Conservation (phyloP, 1,140 invertebrate genomes). For the Pseudobourletiella spinata region DNA sequence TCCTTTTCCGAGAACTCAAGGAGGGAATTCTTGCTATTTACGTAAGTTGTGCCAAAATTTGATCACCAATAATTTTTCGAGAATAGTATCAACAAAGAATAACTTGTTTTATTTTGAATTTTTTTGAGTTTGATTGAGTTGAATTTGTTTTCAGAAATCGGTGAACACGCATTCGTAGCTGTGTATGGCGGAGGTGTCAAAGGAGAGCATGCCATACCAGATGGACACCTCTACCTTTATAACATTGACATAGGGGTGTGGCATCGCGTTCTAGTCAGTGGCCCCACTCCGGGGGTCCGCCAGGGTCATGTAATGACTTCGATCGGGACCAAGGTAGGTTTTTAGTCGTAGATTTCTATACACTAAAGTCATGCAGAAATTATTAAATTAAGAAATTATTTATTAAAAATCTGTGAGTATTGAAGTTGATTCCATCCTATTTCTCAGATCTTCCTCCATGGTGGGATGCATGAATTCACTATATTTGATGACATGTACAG, state of each 20-base stretch:
- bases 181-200: slow-evolving; percentile 5
- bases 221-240: background rate
- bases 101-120: too few relatives aligned
- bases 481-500: slow-evolving; percentile 8
- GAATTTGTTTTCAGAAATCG: slow-evolving; percentile 1
- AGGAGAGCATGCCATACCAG: slow-evolving; percentile 1
- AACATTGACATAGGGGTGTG: background rate
- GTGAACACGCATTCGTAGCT: background rate
- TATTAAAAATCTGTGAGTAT: too few relatives aligned
- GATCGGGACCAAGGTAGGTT: background rate
- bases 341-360: background rate
- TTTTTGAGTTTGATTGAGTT: too few relatives aligned
- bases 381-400: too few relatives aligned
- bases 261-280: background rate
- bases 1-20: slow-evolving; percentile 13
- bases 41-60: too few relatives aligned
- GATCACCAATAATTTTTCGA: too few relatives aligned
- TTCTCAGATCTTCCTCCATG: slow-evolving; percentile 9
- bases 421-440: background rate
- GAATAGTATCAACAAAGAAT: too few relatives aligned
- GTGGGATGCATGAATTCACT: slow-evolving; percentile 5
- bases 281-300: background rate
- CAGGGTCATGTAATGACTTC: slow-evolving; percentile 11
- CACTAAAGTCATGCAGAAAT: background rate
- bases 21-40: slow-evolving; percentile 7